These are phyloP conservation scores for Drosophila monieri DNA, from an alignment of 2,888 invertebrate genomes.

Conservation along the genomic window DNA sequence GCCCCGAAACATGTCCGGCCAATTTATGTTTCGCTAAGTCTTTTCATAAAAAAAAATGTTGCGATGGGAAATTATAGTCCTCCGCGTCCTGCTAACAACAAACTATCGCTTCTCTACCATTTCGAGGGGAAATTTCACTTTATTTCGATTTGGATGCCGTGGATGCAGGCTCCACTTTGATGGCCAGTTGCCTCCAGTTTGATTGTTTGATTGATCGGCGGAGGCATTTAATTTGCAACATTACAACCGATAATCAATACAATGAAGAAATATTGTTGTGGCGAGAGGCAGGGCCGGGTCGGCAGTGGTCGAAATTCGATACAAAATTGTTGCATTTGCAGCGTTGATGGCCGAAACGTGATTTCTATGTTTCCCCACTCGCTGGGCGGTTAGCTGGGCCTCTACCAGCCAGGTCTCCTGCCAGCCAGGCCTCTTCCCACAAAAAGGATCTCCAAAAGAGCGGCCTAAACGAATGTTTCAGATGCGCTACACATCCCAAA, in stretches of 20 bases:
- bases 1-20: conserved; percentile 61
- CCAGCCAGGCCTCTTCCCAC: too few relatives aligned
- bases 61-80: conserved; percentile 76
- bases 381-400: too few relatives aligned
- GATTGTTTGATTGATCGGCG: conserved; percentile 73
- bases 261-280: conserved; percentile 75
- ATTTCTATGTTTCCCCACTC: conserved; percentile 66
- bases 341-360: conserved; percentile 80
- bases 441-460: too few relatives aligned
- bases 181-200: conserved; percentile 65
- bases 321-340: conserved; percentile 79
- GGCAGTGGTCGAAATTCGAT: conserved; percentile 27
- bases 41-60: conserved; percentile 76
- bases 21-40: conserved; percentile 79
- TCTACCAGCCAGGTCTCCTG: too few relatives aligned
- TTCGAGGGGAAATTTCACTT: conserved; percentile 11
- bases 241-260: conserved; percentile 82
- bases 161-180: conserved; percentile 46
- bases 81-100: conserved; percentile 38
- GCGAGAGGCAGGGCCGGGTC: too few relatives aligned
- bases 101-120: conserved; percentile 16
- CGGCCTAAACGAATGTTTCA: too few relatives aligned
- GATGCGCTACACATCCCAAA: too few relatives aligned
- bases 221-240: conserved; percentile 82
- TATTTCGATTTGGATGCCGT: conserved; percentile 16